Conservation (phyloP, 2,797 vertebrate species). For the Anniella stebbinsi region DNA sequence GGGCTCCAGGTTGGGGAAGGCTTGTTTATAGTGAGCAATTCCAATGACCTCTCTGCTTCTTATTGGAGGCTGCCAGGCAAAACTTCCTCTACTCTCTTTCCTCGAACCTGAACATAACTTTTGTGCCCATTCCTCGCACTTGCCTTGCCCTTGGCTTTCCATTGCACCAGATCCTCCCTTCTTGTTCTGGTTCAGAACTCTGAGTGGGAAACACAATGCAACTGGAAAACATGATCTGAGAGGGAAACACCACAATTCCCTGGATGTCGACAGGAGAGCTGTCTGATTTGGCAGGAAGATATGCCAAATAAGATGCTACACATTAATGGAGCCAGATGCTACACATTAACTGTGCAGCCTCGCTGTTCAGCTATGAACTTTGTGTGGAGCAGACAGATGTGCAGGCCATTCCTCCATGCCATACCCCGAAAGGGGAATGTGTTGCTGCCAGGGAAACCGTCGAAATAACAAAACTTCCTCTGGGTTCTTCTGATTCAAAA, state of each 20-base stretch:
- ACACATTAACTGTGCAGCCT: neutral
- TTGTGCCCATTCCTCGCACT: neutral
- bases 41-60: neutral
- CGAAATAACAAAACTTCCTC: slow-evolving; percentile 32
- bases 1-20: too few species aligned
- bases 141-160: neutral
- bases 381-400: slow-evolving; percentile 14
- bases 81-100: neutral
- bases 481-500: slow-evolving; percentile 24
- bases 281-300: neutral
- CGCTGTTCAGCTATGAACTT: slow-evolving; percentile 3
- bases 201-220: slow-evolving; percentile 1
- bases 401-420: neutral
- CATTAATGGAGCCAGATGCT: slow-evolving; percentile 11
- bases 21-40: neutral
- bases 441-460: slow-evolving; percentile 11
- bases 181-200: neutral
- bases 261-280: slow-evolving; percentile 2
- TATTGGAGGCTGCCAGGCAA: neutral
- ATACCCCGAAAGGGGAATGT: slow-evolving; percentile 16
- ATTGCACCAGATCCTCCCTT: neutral
- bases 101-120: neutral
- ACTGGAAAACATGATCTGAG: neutral
- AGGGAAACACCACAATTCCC: neutral
- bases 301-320: neutral